Evolutionary conservation across 2,888 invertebrate genomes (phyloP).

Genomic region (Cheilosia vulpina): DNA sequence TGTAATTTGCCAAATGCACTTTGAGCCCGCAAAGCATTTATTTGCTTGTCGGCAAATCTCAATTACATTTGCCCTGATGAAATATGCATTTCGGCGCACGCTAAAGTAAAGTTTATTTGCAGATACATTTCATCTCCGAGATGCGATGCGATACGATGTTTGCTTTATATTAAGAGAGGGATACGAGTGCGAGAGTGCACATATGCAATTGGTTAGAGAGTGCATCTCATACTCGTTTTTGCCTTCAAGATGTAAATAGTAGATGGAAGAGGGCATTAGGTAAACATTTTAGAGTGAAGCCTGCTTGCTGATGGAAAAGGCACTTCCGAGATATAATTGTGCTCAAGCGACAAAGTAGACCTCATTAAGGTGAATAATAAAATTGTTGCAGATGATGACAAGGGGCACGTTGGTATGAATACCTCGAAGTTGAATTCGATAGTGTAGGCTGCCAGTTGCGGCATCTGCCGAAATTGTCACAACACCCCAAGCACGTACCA

Average conservation of each 20-base stretch:
- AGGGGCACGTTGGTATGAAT: too few relatives aligned
- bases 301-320: conserved; percentile 12
- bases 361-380: conserved; percentile 59
- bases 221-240: conserved; percentile 19
- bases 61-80: conserved; percentile 76
- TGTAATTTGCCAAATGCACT: conserved; percentile 67
- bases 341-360: conserved; percentile 11
- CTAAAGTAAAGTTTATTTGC: conserved; percentile 76
- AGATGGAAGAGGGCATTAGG: conserved; percentile 18
- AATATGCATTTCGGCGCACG: conserved; percentile 75
- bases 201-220: conserved; percentile 3
- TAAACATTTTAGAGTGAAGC: conserved; percentile 52
- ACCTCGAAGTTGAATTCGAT: too few relatives aligned
- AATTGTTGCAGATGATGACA: too few relatives aligned
- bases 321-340: conserved; percentile 10
- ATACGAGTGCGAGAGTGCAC: conserved; percentile 19
- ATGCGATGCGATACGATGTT: conserved; percentile 57
- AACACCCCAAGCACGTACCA: background rate
- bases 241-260: conserved; percentile 64
- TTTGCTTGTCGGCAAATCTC: conserved; percentile 65
- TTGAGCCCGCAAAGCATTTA: conserved; percentile 69
- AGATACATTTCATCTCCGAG: conserved; percentile 75
- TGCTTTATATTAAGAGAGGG: conserved; percentile 59
- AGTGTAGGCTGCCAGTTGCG: background rate
- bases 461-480: background rate